These are phyloP conservation scores for Acropternis orthonyx DNA, from an alignment of 2,797 vertebrate genomes.

Conservation along the genomic window DNA sequence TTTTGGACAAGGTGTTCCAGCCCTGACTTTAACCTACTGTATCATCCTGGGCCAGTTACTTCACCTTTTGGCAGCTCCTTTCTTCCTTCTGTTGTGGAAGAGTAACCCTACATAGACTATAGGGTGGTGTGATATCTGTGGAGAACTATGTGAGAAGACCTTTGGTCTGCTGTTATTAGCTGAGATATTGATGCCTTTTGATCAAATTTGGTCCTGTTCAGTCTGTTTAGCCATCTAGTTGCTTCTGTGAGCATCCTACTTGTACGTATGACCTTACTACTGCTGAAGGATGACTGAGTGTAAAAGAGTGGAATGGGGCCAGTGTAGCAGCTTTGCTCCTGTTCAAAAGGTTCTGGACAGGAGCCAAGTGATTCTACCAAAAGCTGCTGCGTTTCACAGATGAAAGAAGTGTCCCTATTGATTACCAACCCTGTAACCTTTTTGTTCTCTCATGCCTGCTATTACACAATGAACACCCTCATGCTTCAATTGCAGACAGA, in stretches of 20 bases:
- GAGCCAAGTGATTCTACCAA: slow-evolving; percentile 38
- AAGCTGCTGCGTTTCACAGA: slow-evolving; percentile 31
- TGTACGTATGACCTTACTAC: slow-evolving; percentile 3
- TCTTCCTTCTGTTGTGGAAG: not conserved
- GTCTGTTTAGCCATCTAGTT: not conserved
- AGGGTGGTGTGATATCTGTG: not conserved
- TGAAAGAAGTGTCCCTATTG: slow-evolving; percentile 33
- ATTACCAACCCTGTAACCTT: slow-evolving; percentile 27
- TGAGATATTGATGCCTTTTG: not conserved
- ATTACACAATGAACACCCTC: slow-evolving; percentile 31
- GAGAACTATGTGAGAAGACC: not conserved
- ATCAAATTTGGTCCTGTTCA: not conserved
- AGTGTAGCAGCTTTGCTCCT: slow-evolving; percentile 1
- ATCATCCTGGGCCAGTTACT: not conserved
- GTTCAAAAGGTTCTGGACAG: slow-evolving; percentile 9
- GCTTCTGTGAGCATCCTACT: not conserved
- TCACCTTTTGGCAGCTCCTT: not conserved
- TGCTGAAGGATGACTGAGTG: slow-evolving; percentile 28
- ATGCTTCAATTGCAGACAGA: slow-evolving; percentile 37
- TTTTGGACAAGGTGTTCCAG: not conserved
- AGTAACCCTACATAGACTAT: accelerated
- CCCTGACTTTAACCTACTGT: not conserved
- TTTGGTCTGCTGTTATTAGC: not conserved
- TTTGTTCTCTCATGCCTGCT: slow-evolving; percentile 12
- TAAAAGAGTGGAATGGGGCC: not conserved